Evolutionary conservation across 2,888 invertebrate genomes (phyloP), one percentile per base, ranked within the genome.

Genomic region (Myopa testacea): DNA sequence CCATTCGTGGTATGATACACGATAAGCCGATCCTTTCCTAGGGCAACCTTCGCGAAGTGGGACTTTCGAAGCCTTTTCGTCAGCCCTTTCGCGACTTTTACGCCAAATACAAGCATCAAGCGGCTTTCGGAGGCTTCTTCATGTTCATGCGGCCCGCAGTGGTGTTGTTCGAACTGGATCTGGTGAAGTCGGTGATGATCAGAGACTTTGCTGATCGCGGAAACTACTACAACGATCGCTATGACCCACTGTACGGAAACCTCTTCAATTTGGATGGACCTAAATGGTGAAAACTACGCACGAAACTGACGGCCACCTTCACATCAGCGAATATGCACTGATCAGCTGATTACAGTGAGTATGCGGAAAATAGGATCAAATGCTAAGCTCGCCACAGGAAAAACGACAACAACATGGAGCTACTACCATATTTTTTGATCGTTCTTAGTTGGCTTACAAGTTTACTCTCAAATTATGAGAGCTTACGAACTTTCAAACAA

Each of bases 301-400:
- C 85, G 0, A 90, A 90, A 63, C 77, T 91, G 70, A 89, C 90
- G 3, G 90, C 91, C 1, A 90, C 90, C 0, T 91, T 91, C 81
- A 90, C 91, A 5, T 89, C 90, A 0, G 89, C 90, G 6, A 91
- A 91, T 84, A 90, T 91, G 4, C 80, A 84, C n/a, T n/a, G n/a
- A n/a, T n/a, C n/a, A n/a, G n/a, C n/a, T n/a, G n/a, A n/a, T n/a
- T n/a, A n/a, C n/a, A n/a, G n/a, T n/a, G n/a, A n/a, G n/a, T n/a
- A n/a, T n/a, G n/a, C n/a, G n/a, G n/a, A n/a, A n/a, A n/a, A n/a
- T n/a, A n/a, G n/a, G n/a, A n/a, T n/a, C n/a, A n/a, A n/a, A n/a
- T n/a, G n/a, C n/a, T n/a, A n/a, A n/a, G n/a, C n/a, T n/a, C n/a
- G n/a, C n/a, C n/a, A n/a, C n/a, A n/a, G n/a, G n/a, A n/a, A n/a